phyloP scores from a whole-genome alignment of 1,140 invertebrate species.

The Frieseomelitta varia region DNA sequence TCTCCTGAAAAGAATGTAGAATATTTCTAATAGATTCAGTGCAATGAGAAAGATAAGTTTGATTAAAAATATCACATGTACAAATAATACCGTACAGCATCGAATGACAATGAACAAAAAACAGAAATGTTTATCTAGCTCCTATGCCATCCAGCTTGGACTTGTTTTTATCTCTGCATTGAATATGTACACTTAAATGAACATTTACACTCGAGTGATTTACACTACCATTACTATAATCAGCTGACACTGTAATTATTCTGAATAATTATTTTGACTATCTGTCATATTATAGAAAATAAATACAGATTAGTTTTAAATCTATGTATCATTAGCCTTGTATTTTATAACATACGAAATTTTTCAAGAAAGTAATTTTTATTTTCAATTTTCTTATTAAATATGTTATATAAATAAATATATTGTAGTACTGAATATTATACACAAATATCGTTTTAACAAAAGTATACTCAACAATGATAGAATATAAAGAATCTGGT shows the following conservation, averaged over 20 bases:
- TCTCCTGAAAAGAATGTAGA: too few species aligned
- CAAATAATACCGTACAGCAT: too few species aligned
- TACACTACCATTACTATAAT: constrained; percentile 23
- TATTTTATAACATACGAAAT: constrained; percentile 10
- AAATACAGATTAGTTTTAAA: constrained; percentile 30
- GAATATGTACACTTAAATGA: background rate
- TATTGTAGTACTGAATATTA: constrained; percentile 13
- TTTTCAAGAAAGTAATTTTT: constrained; percentile 14
- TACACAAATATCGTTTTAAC: background rate
- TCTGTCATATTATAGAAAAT: constrained; percentile 32
- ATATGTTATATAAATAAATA: constrained; percentile 22
- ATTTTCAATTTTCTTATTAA: constrained; percentile 1
- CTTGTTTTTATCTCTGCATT: too few species aligned
- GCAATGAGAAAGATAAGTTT: too few species aligned
- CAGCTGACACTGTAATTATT: constrained; percentile 36
- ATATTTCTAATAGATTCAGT: too few species aligned
- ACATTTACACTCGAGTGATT: constrained; percentile 22
- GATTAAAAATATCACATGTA: too few species aligned
- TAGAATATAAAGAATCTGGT: background rate
- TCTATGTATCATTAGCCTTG: constrained; percentile 31
- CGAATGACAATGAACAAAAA: too few species aligned
- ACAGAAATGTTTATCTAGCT: too few species aligned
- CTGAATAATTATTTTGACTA: background rate
- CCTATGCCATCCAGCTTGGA: too few species aligned
- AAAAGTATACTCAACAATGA: background rate